Evolutionary conservation across 2,113 vertebrate species (phyloP).

Genomic region (Ranitomeya imitator): DNA sequence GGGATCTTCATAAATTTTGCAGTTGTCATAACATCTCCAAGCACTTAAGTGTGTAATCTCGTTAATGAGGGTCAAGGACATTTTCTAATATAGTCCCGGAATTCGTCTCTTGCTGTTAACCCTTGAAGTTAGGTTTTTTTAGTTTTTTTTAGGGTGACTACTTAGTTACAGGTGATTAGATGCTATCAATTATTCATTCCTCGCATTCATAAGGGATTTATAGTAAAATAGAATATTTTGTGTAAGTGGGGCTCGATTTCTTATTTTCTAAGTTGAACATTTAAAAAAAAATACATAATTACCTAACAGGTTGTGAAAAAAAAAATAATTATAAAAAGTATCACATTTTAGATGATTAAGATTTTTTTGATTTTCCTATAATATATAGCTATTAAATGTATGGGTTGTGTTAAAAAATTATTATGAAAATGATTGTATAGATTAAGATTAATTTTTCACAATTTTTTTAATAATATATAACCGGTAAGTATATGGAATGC

Average conservation of each 20-base stretch:
- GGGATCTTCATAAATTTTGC: constrained; percentile 52
- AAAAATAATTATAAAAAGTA: too few species aligned
- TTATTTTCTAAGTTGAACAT: not conserved
- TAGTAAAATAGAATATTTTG: not conserved
- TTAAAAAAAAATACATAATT: not conserved
- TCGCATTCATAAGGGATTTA: not conserved
- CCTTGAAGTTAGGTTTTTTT: not conserved
- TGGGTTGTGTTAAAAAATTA: too few species aligned
- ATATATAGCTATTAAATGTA: too few species aligned
- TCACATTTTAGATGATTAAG: too few species aligned
- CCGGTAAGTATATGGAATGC: too few species aligned
- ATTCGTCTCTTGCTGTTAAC: constrained; percentile 45
- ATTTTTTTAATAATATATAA: too few species aligned
- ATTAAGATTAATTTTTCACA: too few species aligned
- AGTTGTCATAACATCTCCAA: constrained; percentile 50
- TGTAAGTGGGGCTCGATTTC: not conserved
- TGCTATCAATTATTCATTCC: constrained; percentile 9
- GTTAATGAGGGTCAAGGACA: constrained; percentile 55
- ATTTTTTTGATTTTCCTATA: too few species aligned
- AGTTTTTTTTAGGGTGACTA: constrained; percentile 2
- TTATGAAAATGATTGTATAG: too few species aligned
- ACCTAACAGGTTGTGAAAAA: too few species aligned
- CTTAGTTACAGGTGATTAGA: constrained; percentile 19
- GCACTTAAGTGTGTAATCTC: constrained; percentile 27
- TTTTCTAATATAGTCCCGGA: constrained; percentile 56